Evolutionary conservation across 1,140 invertebrate genomes (phyloP).

Genomic region (Pachyrhynchus sulphureomaculatus): DNA sequence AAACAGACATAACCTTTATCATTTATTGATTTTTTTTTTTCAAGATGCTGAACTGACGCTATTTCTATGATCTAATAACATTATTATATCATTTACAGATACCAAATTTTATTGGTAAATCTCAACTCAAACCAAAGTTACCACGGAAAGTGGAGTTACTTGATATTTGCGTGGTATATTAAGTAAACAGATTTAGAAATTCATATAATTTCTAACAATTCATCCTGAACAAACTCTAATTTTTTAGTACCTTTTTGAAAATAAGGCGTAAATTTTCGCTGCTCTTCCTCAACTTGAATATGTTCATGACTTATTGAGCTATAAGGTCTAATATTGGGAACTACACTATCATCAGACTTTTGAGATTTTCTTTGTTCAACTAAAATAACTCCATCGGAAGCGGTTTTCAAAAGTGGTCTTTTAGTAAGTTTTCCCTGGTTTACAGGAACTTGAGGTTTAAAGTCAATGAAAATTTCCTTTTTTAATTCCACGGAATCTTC

Average conservation of each 20-base stretch:
- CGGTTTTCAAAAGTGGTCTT: slow-evolving; percentile 71
- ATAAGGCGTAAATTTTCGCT: slow-evolving; percentile 48
- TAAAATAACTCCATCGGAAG: slow-evolving; percentile 78
- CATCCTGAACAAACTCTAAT: no score
- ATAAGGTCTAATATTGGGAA: slow-evolving; percentile 54
- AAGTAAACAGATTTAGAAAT: no score
- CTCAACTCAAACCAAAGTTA: no score
- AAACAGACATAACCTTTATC: no score
- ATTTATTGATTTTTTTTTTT: no score
- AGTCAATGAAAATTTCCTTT: slow-evolving; percentile 83
- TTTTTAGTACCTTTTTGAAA: slow-evolving; percentile 55
- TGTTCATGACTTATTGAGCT: slow-evolving; percentile 62
- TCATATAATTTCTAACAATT: no score
- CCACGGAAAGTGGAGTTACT: no score
- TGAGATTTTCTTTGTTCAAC: slow-evolving; percentile 59
- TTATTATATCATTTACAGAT: no score
- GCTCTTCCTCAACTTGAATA: slow-evolving; percentile 47
- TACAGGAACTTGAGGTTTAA: slow-evolving; percentile 69
- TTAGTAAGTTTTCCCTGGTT: slow-evolving; percentile 50
- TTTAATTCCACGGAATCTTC: slow-evolving; percentile 64
- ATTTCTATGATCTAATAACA: no score
- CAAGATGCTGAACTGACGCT: no score
- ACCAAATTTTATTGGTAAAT: no score
- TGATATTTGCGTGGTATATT: no score
- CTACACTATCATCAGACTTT: slow-evolving; percentile 48